These are phyloP conservation scores for Trichomalopsis sarcophagae DNA, from an alignment of 1,140 invertebrate genomes.

Conservation along the genomic window DNA sequence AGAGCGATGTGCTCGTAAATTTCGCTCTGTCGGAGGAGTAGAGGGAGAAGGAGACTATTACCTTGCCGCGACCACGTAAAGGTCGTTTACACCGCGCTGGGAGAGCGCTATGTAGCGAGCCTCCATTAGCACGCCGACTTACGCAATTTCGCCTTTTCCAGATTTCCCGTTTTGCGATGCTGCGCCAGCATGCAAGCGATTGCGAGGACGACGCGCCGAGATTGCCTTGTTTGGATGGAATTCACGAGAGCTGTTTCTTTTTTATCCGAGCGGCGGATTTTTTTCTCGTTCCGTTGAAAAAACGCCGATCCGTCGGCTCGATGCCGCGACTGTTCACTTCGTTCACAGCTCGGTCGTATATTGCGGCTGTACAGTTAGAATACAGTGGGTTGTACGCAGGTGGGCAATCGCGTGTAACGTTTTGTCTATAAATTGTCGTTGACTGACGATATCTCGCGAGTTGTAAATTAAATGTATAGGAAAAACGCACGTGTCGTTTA, in stretches of 20 bases:
- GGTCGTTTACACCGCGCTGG: conserved; percentile 63
- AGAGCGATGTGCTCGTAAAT: conserved; percentile 65
- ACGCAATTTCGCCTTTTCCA: conserved; percentile 47
- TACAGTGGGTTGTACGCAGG: too few relatives aligned
- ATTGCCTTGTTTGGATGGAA: not conserved
- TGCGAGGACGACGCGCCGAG: not conserved
- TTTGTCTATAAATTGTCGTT: too few relatives aligned
- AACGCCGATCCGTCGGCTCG: too few relatives aligned
- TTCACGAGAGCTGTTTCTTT: not conserved
- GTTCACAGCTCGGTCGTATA: too few relatives aligned
- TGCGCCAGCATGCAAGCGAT: not conserved
- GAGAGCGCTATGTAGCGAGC: not conserved
- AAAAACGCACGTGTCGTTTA: too few relatives aligned
- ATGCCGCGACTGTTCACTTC: too few relatives aligned
- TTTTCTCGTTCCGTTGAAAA: not conserved
- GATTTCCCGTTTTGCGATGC: conserved; percentile 17
- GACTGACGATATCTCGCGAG: too few relatives aligned
- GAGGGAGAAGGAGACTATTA: conserved; percentile 59
- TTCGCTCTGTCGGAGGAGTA: conserved; percentile 56
- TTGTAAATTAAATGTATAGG: too few relatives aligned
- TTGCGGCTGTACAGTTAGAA: too few relatives aligned
- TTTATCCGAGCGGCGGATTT: not conserved
- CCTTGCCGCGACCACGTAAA: conserved; percentile 64
- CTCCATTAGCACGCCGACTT: conserved; percentile 44
- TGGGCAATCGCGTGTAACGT: too few relatives aligned